Percentiles rank a stretch among this genome's conserved stretches.
phyloP scores from a whole-genome alignment of 2,888 invertebrate genomes.

The Tetragonula carbonaria region DNA sequence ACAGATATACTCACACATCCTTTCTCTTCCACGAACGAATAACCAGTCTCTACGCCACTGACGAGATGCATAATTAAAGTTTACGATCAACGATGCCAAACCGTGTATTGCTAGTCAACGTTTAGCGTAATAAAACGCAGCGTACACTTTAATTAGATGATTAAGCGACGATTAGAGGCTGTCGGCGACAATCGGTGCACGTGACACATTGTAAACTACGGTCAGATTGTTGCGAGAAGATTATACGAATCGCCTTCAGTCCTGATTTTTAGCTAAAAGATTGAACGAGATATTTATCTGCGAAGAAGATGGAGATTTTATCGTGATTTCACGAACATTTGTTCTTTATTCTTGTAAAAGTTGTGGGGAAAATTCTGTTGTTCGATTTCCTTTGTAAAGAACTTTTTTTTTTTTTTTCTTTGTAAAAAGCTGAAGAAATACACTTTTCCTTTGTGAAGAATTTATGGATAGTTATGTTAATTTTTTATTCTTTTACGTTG shows the following conservation, averaged over 20 bases:
- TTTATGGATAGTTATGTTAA: background rate
- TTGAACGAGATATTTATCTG: constrained; percentile 8
- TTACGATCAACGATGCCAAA: constrained; percentile 71
- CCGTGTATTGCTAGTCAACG: constrained; percentile 70
- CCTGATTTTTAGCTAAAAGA: background rate
- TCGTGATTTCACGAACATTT: background rate
- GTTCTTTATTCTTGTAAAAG: background rate
- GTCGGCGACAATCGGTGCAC: background rate
- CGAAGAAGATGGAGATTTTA: background rate
- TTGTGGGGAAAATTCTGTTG: constrained; percentile 6
- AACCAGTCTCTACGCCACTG: constrained; percentile 43
- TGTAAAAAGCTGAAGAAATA: background rate
- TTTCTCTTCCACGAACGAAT: background rate
- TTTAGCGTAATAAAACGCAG: constrained; percentile 50
- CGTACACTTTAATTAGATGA: constrained; percentile 55
- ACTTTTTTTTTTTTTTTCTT: background rate
- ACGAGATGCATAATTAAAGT: constrained; percentile 44
- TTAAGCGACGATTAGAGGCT: constrained; percentile 53
- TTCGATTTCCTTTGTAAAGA: background rate
- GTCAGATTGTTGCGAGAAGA: background rate
- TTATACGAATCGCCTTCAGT: constrained; percentile 14
- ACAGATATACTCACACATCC: background rate
- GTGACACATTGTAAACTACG: constrained; percentile 12
- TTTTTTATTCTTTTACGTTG: too few relatives aligned
- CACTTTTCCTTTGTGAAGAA: background rate